phyloP scores from a whole-genome alignment of 2,888 invertebrate species.

The Oligia fasciuncula region DNA sequence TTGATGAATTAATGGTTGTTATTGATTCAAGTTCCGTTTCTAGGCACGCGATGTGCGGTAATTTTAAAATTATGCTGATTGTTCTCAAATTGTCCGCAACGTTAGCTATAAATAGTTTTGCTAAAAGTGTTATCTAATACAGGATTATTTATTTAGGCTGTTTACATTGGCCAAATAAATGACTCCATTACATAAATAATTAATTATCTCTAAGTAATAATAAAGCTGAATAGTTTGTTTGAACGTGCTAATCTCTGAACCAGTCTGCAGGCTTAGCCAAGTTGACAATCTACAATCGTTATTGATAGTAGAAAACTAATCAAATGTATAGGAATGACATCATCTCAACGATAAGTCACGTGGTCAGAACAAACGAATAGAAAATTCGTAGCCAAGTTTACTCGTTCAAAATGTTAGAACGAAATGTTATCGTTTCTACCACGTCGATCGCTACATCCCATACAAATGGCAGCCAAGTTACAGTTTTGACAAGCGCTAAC shows the following conservation, averaged over 20 bases:
- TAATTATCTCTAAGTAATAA: not conserved
- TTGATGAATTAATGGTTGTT: not conserved
- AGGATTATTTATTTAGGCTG: not conserved
- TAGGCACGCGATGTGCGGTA: constrained; percentile 25
- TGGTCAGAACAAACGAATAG: no score
- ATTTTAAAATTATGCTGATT: constrained; percentile 18
- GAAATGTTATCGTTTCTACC: no score
- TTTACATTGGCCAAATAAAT: not conserved
- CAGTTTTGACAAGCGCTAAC: no score
- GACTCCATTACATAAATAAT: not conserved
- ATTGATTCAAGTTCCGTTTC: constrained; percentile 30
- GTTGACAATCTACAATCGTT: constrained; percentile 8
- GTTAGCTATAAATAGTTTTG: not conserved
- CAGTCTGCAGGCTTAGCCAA: constrained; percentile 1
- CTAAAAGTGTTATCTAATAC: not conserved
- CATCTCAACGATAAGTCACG: constrained; percentile 5
- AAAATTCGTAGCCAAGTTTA: no score
- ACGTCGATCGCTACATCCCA: no score
- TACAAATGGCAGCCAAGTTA: no score
- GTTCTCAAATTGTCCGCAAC: constrained; percentile 3
- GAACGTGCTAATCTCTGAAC: not conserved
- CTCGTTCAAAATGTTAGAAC: no score
- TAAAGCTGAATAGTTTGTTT: not conserved
- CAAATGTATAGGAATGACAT: not conserved
- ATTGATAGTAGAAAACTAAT: not conserved